Conservation (phyloP, 2,113 vertebrate genomes). For the Plecturocebus donacophilus region DNA sequence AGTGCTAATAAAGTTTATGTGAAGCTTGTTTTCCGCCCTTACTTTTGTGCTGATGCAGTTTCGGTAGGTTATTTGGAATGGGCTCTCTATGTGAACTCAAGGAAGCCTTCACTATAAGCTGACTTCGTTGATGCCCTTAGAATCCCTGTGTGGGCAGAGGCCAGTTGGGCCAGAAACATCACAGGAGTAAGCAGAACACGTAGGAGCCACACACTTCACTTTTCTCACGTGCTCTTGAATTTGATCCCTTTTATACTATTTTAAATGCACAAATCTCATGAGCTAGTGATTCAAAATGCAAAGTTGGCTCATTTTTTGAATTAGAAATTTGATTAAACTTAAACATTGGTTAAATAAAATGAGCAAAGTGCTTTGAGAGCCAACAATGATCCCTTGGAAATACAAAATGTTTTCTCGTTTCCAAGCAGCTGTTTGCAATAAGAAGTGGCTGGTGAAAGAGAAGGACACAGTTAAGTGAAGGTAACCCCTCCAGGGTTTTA, state of each 20-base stretch:
- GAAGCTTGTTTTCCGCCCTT: slow-evolving; percentile 79
- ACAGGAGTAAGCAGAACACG: slow-evolving; percentile 55
- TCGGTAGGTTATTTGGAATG: slow-evolving; percentile 78
- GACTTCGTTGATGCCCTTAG: slow-evolving; percentile 75
- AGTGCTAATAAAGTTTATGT: slow-evolving; percentile 84
- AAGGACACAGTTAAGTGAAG: slow-evolving; percentile 84
- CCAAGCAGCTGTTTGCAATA: slow-evolving; percentile 91
- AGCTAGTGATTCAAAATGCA: slow-evolving; percentile 80
- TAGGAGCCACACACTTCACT: background rate
- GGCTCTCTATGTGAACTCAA: slow-evolving; percentile 69
- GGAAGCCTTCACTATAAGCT: slow-evolving; percentile 77
- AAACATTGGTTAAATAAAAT: slow-evolving; percentile 85
- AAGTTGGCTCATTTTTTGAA: slow-evolving; percentile 83
- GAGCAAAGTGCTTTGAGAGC: slow-evolving; percentile 81
- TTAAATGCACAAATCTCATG: slow-evolving; percentile 75
- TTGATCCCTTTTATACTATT: slow-evolving; percentile 23
- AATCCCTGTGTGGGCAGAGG: slow-evolving; percentile 74
- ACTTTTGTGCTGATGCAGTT: slow-evolving; percentile 71
- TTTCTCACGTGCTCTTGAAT: background rate
- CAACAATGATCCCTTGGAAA: slow-evolving; percentile 86
- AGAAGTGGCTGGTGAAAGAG: slow-evolving; percentile 86
- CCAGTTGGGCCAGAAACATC: slow-evolving; percentile 75
- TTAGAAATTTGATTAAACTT: slow-evolving; percentile 86
- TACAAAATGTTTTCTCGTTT: slow-evolving; percentile 86
- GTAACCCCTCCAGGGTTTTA: slow-evolving; percentile 84